These are phyloP conservation scores for Margarornis squamiger DNA, from an alignment of 2,797 vertebrate species.

Conservation along the genomic window DNA sequence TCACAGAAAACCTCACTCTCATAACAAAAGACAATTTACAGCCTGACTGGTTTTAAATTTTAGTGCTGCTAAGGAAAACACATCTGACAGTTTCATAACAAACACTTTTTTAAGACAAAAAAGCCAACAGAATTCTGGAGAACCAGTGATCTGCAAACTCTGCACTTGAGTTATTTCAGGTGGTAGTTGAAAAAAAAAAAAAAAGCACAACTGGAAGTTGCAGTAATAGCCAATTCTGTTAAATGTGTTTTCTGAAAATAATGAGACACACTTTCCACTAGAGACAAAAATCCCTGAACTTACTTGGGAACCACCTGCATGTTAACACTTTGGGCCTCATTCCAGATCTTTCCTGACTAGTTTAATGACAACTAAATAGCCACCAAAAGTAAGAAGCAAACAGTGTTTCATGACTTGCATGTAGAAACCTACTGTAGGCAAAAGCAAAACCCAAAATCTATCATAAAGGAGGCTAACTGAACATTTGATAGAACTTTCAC, in stretches of 20 bases:
- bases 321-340: not conserved
- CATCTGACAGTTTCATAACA: not conserved
- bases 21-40: not conserved
- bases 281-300: not conserved
- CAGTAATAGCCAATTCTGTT: not conserved
- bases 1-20: not conserved
- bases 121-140: not conserved
- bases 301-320: not conserved
- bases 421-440: not conserved
- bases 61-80: not conserved
- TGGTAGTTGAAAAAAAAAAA: not conserved
- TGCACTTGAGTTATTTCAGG: not conserved
- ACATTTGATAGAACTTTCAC: not conserved
- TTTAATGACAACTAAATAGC: not conserved
- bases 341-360: not conserved
- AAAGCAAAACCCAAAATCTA: not conserved
- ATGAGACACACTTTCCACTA: accelerated
- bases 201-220: accelerated
- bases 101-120: not conserved
- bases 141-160: not conserved
- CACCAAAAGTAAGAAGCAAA: not conserved
- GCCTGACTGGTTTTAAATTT: not conserved
- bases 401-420: not conserved
- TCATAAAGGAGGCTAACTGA: not conserved
- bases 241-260: not conserved